Percentiles rank a stretch among this genome's conserved stretches.
phyloP scores from a whole-genome alignment of 2,797 vertebrate species.

The Cyprinella venusta region DNA sequence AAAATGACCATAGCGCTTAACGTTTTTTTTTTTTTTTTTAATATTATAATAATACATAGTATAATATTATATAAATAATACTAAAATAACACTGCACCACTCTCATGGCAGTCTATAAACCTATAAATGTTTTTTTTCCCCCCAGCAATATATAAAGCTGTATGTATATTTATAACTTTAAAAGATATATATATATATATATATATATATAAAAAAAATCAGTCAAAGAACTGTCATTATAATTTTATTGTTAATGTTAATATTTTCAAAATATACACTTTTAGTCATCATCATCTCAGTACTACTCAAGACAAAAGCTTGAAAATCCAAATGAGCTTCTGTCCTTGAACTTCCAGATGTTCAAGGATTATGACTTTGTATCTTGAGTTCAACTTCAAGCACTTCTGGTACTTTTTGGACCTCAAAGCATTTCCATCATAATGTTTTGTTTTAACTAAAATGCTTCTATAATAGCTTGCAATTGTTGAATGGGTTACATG shows the following conservation, averaged over 20 bases:
- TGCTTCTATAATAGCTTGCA: background rate
- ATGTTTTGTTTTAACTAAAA: slow-evolving; percentile 10
- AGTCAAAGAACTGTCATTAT: too few species aligned
- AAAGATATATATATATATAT: too few species aligned
- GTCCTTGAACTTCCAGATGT: slow-evolving; percentile 4
- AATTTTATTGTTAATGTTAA: background rate
- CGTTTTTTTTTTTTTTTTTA: background rate
- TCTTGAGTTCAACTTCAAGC: slow-evolving; percentile 1
- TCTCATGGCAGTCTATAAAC: background rate
- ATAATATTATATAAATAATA: too few species aligned
- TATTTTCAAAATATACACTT: slow-evolving; percentile 16
- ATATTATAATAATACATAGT: too few species aligned
- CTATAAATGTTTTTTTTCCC: background rate
- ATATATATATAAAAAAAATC: too few species aligned
- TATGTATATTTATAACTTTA: too few species aligned
- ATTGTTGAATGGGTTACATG: background rate
- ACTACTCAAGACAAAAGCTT: slow-evolving; percentile 1
- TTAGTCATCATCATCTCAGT: background rate
- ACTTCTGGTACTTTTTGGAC: background rate
- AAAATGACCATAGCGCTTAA: background rate
- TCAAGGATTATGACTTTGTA: background rate
- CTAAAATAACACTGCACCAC: too few species aligned
- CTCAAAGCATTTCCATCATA: background rate
- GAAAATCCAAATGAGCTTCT: background rate
- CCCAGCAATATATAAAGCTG: too few species aligned